These are phyloP conservation scores for Heliconius ismenius DNA, from an alignment of 2,888 invertebrate species.

Conservation along the genomic window DNA sequence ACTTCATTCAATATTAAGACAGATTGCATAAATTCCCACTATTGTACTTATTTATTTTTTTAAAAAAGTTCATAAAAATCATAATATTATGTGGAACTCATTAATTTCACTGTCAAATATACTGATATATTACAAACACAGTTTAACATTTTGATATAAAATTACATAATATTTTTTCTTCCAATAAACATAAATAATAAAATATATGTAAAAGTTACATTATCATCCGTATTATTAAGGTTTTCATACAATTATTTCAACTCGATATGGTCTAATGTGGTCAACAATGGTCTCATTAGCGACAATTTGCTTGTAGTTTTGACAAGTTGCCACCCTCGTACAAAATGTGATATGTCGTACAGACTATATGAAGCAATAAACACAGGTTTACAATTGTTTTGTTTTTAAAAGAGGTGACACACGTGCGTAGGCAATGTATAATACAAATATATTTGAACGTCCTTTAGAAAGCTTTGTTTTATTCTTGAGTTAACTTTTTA, in stretches of 20 bases:
- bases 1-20: not conserved
- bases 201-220: not conserved
- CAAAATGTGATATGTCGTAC: conserved; percentile 18
- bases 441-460: not conserved
- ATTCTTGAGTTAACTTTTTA: conserved; percentile 12
- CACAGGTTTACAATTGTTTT: conserved; percentile 33
- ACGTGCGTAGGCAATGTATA: conserved; percentile 28
- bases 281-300: conserved; percentile 24
- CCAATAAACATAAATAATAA: not conserved
- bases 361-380: conserved; percentile 29
- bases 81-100: not conserved
- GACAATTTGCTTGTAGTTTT: conserved; percentile 24
- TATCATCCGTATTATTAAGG: not conserved
- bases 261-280: conserved; percentile 13
- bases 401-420: conserved; percentile 32
- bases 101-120: not conserved
- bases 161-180: not conserved
- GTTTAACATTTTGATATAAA: not conserved
- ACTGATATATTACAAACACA: not conserved
- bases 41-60: not conserved
- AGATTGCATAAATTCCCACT: not conserved
- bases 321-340: conserved; percentile 23
- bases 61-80: no score
- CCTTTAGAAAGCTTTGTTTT: conserved; percentile 25
- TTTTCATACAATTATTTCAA: conserved; percentile 7